Evolutionary conservation across 1,140 invertebrate species (phyloP).

Genomic region (Camponotus pennsylvanicus): DNA sequence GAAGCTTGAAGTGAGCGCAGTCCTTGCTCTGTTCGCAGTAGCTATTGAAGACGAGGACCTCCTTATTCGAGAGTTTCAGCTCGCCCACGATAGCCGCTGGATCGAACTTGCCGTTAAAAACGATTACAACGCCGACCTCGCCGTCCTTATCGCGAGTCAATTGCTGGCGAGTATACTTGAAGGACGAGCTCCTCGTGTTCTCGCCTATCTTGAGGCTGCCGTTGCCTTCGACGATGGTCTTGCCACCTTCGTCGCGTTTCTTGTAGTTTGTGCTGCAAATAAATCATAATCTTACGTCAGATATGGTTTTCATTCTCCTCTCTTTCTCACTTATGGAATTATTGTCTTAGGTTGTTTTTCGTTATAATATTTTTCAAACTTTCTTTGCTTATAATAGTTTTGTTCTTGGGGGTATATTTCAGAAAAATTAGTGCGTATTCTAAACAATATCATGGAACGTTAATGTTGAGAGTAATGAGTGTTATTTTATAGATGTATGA

Average conservation of each 20-base stretch:
- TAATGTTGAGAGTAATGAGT: background rate
- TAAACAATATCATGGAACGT: background rate
- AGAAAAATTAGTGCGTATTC: background rate
- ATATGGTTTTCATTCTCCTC: background rate
- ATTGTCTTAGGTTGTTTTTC: slow-evolving; percentile 20
- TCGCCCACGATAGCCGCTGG: slow-evolving; percentile 88
- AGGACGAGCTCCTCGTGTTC: slow-evolving; percentile 89
- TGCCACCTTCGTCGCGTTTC: slow-evolving; percentile 90
- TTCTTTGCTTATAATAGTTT: background rate
- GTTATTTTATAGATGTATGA: background rate
- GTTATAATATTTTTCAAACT: background rate
- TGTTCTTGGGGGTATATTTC: background rate
- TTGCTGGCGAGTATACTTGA: slow-evolving; percentile 90
- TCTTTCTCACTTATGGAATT: background rate
- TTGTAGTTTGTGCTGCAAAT: slow-evolving; percentile 88
- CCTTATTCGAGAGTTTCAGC: slow-evolving; percentile 89
- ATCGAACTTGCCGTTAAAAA: slow-evolving; percentile 86
- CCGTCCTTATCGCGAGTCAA: slow-evolving; percentile 87
- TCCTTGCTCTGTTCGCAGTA: slow-evolving; percentile 92
- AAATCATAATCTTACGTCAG: slow-evolving; percentile 58
- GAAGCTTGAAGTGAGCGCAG: slow-evolving; percentile 90
- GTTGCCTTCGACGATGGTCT: slow-evolving; percentile 90
- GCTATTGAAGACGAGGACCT: slow-evolving; percentile 89
- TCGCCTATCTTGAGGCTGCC: slow-evolving; percentile 89
- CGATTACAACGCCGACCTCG: slow-evolving; percentile 88